Conservation (phyloP, 2,113 vertebrate species). For the Mastomys coucha region DNA sequence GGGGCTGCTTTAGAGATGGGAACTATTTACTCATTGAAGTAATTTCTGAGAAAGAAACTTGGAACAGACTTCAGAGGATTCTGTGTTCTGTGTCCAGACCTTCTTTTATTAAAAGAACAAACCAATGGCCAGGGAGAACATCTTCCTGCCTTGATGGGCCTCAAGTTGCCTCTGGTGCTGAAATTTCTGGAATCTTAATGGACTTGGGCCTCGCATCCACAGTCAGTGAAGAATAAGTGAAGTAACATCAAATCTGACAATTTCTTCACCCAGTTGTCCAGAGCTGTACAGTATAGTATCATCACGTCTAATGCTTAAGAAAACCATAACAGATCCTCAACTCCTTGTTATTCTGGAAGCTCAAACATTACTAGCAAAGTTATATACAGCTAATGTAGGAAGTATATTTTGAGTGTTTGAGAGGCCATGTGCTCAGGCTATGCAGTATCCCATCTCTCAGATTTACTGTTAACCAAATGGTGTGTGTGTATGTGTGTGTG, state of each 20-base stretch:
- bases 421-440: neutral
- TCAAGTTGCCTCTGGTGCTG: neutral
- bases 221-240: neutral
- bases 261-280: neutral
- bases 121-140: neutral
- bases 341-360: neutral
- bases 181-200: neutral
- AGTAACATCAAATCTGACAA: neutral
- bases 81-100: neutral
- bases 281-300: neutral
- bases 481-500: neutral
- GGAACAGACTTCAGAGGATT: neutral
- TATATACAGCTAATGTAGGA: neutral
- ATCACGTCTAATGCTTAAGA: neutral
- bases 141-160: neutral
- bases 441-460: neutral
- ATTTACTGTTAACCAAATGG: neutral
- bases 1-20: neutral
- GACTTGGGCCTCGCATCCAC: neutral
- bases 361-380: neutral
- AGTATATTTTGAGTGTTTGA: neutral
- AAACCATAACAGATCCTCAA: neutral
- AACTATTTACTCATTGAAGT: neutral
- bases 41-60: conserved; percentile 51
- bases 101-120: conserved; percentile 2